Conservation (phyloP, 2,888 invertebrate genomes). For the Alcis repandata region DNA sequence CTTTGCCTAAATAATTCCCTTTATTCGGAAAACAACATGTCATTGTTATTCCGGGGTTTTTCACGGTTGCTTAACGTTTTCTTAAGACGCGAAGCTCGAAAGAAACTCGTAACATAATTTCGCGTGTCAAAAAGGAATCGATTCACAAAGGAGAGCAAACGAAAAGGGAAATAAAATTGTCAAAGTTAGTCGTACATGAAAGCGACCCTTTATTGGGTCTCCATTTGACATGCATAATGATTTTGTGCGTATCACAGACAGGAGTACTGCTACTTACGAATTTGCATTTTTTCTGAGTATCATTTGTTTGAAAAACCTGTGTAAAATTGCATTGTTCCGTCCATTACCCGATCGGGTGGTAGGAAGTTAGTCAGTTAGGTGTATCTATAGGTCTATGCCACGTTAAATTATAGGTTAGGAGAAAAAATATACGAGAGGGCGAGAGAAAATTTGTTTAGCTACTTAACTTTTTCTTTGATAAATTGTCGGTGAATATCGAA, state of each 20-base stretch:
- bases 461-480: no score
- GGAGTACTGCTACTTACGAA: background rate
- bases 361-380: background rate
- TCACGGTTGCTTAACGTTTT: slow-evolving; percentile 45
- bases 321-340: no score
- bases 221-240: slow-evolving; percentile 54
- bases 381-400: no score
- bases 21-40: slow-evolving; percentile 40
- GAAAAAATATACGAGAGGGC: no score
- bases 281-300: background rate
- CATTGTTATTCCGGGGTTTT: slow-evolving; percentile 45
- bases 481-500: no score
- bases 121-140: slow-evolving; percentile 55
- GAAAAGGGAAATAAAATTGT: slow-evolving; percentile 47
- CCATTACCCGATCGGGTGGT: no score
- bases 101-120: slow-evolving; percentile 53
- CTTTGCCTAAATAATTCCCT: slow-evolving; percentile 43
- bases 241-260: slow-evolving; percentile 27
- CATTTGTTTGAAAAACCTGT: no score
- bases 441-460: no score
- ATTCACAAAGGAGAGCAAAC: slow-evolving; percentile 51
- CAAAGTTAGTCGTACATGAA: slow-evolving; percentile 53
- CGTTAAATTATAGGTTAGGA: no score
- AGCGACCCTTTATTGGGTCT: slow-evolving; percentile 53
- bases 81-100: slow-evolving; percentile 39